These are phyloP conservation scores for Protonibea diacanthus DNA, from an alignment of 2,797 vertebrate species.

Conservation along the genomic window DNA sequence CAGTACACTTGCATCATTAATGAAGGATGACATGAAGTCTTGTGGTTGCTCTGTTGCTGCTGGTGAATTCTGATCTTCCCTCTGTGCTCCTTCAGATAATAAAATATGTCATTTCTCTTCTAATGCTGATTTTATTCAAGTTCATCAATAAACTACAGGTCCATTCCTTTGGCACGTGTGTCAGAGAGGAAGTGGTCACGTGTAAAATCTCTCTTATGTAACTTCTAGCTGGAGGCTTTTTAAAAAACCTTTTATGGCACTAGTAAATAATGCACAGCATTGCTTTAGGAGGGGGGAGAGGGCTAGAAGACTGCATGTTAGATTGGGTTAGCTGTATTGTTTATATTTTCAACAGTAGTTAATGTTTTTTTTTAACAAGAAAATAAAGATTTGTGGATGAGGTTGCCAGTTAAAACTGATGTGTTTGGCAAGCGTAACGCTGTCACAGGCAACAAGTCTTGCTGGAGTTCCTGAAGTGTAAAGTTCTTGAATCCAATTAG, in stretches of 20 bases:
- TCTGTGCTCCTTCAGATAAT: neutral
- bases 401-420: too few relatives aligned
- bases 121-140: neutral
- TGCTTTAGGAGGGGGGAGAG: neutral
- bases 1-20: conserved; percentile 11
- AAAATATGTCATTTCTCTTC: neutral
- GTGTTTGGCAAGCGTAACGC: too few relatives aligned
- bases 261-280: conserved; percentile 55
- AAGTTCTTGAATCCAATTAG: too few relatives aligned
- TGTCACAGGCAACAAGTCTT: too few relatives aligned
- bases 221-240: conserved; percentile 35
- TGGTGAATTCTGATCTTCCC: neutral
- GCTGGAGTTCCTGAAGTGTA: too few relatives aligned
- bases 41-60: neutral
- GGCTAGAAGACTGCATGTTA: neutral
- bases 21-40: neutral
- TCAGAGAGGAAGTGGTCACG: conserved; percentile 13
- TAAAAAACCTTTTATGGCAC: conserved; percentile 24
- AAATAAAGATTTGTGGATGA: too few relatives aligned
- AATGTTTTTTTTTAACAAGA: too few relatives aligned
- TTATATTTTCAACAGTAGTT: too few relatives aligned
- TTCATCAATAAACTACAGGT: conserved; percentile 11
- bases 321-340: too few relatives aligned
- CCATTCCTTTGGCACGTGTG: neutral
- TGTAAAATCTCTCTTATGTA: conserved; percentile 34